phyloP scores from a whole-genome alignment of 23 tunicate genomes.

The Trididemnum clinides region DNA sequence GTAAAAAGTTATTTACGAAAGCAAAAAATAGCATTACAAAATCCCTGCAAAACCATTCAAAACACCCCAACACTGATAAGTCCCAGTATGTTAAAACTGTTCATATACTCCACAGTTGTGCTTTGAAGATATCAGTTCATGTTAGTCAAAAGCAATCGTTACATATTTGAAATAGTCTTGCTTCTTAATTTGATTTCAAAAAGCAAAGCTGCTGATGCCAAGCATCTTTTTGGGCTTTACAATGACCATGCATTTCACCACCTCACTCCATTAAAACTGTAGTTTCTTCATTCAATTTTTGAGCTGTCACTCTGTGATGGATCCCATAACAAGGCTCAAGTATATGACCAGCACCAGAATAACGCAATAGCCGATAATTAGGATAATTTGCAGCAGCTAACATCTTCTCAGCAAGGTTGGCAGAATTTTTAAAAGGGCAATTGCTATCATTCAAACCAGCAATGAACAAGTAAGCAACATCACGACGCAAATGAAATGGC shows the following conservation, averaged over 20 bases:
- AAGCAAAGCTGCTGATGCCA: slow-evolving; percentile 68
- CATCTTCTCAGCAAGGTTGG: slow-evolving; percentile 33
- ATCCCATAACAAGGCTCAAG: slow-evolving; percentile 48
- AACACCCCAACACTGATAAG: too few species aligned
- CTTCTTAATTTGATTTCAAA: slow-evolving; percentile 35
- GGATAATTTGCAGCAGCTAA: slow-evolving; percentile 34
- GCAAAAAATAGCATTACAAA: too few species aligned
- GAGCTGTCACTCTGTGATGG: neutral
- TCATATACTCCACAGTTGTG: too few species aligned
- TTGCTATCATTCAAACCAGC: slow-evolving; percentile 28
- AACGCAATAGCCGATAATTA: slow-evolving; percentile 38
- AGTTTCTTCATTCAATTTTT: neutral
- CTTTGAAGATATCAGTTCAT: too few species aligned
- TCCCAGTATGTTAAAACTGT: too few species aligned
- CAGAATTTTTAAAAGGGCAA: slow-evolving; percentile 9
- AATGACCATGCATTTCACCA: slow-evolving; percentile 52
- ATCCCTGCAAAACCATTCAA: too few species aligned
- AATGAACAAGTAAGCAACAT: slow-evolving; percentile 52
- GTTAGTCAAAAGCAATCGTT: too few species aligned
- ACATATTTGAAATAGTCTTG: too few species aligned
- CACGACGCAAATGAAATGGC: slow-evolving; percentile 9
- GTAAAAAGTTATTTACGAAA: too few species aligned
- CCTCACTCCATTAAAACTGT: slow-evolving; percentile 40
- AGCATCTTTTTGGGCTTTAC: slow-evolving; percentile 66
- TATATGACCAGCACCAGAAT: slow-evolving; percentile 66